phyloP scores from a whole-genome alignment of 2,113 vertebrate genomes.

The Regulus satrapa region DNA sequence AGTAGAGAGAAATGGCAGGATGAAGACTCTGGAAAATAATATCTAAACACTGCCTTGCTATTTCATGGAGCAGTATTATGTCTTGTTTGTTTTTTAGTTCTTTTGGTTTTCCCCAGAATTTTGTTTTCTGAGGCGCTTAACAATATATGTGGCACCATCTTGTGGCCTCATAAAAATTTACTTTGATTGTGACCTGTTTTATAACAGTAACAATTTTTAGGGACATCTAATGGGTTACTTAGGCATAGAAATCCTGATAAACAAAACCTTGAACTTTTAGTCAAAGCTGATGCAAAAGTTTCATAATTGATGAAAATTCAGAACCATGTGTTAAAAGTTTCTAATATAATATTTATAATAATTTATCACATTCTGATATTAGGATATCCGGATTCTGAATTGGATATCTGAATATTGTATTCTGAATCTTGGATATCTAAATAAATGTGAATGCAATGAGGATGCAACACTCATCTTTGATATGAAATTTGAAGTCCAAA shows the following conservation, averaged over 20 bases:
- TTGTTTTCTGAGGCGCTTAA: neutral
- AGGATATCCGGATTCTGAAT: too few species aligned
- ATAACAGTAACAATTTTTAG: neutral
- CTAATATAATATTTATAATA: neutral
- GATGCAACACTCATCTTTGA: neutral
- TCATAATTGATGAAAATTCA: neutral
- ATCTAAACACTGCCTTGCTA: neutral
- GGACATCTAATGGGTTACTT: neutral
- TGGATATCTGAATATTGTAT: too few species aligned
- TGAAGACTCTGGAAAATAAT: neutral
- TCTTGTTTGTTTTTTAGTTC: neutral
- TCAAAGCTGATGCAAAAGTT: accelerated
- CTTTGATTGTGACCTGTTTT: neutral
- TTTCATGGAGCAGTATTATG: neutral
- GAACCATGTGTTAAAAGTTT: accelerated
- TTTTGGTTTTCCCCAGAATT: neutral
- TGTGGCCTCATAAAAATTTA: neutral
- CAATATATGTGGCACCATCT: conserved; percentile 17
- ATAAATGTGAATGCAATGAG: accelerated
- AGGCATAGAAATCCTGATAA: neutral
- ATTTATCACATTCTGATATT: neutral
- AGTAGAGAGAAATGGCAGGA: neutral
- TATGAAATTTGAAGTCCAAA: neutral
- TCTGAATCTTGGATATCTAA: neutral
- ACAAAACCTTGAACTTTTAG: neutral